Percentiles rank a stretch among this genome's conserved stretches.
Evolutionary conservation across 37 sponge, comb jelly and placozoan species (phyloP).

Genomic region (Chondrosia reniformis): DNA sequence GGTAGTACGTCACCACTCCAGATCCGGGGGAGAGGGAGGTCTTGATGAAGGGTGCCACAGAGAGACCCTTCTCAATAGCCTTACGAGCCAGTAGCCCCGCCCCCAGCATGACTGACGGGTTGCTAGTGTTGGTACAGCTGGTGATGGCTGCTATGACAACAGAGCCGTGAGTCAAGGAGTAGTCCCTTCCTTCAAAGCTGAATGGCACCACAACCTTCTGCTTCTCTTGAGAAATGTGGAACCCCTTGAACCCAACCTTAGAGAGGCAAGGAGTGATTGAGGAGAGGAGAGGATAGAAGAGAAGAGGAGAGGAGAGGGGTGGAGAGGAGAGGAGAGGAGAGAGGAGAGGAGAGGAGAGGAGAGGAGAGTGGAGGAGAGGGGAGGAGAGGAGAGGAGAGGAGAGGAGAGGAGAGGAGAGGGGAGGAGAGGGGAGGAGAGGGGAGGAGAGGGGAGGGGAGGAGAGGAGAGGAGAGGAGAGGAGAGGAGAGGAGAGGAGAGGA

Average conservation of each 20-base stretch:
- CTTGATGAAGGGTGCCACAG: conserved; percentile 83
- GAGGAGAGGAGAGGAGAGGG: too few relatives aligned
- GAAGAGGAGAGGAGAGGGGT: too few relatives aligned
- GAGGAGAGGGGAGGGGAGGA: too few relatives aligned
- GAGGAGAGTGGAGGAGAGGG: too few relatives aligned
- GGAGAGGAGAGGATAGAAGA: too few relatives aligned
- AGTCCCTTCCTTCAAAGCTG: conserved; percentile 58
- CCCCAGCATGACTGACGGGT: conserved; percentile 95
- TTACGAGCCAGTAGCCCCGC: conserved; percentile 88
- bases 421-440: too few relatives aligned
- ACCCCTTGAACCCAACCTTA: conserved; percentile 91
- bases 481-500: too few relatives aligned
- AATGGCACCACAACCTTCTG: conserved; percentile 44
- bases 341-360: too few relatives aligned
- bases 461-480: too few relatives aligned
- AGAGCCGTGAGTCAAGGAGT: conserved; percentile 76
- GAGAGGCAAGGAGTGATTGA: too few relatives aligned
- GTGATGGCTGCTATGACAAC: conserved; percentile 92
- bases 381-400: too few relatives aligned
- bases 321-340: too few relatives aligned
- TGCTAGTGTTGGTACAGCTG: conserved; percentile 94
- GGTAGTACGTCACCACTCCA: conserved; percentile 85
- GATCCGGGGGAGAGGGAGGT: conserved; percentile 85
- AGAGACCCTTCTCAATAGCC: conserved; percentile 78
- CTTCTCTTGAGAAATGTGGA: conserved; percentile 36